Conservation (phyloP, 2,113 vertebrate genomes). For the Brachyhypopomus occidentalis region DNA sequence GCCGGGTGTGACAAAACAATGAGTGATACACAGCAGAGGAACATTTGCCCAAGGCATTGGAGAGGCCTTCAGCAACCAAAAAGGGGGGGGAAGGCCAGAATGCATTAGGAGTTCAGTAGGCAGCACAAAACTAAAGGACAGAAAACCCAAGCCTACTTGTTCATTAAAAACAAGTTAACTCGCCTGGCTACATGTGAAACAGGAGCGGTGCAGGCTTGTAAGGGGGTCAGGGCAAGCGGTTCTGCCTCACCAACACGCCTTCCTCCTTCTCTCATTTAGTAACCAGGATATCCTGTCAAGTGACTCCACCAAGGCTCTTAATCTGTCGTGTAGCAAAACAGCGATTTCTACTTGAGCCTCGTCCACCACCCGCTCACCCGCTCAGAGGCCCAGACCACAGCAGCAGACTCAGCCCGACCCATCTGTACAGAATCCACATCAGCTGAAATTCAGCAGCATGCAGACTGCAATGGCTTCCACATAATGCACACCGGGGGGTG, state of each 20-base stretch:
- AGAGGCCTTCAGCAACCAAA: not conserved
- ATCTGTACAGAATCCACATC: not conserved
- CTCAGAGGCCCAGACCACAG: not conserved
- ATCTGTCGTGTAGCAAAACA: conserved; percentile 32
- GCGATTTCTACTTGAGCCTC: conserved; percentile 37
- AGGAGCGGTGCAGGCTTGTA: not conserved
- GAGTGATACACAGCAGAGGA: conserved; percentile 13
- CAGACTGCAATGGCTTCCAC: too few species aligned
- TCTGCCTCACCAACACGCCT: conserved; percentile 41
- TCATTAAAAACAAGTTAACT: not conserved
- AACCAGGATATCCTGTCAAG: conserved; percentile 79
- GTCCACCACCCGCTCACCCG: conserved; percentile 15
- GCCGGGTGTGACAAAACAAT: not conserved
- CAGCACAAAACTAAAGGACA: not conserved
- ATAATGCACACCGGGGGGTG: not conserved
- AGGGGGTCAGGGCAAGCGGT: not conserved
- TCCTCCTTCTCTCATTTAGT: conserved; percentile 37
- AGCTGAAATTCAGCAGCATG: not conserved
- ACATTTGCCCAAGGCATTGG: not conserved
- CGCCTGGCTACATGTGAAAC: not conserved
- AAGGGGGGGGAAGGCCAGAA: not conserved
- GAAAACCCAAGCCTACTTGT: too few species aligned
- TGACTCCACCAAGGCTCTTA: conserved; percentile 44
- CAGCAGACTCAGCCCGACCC: not conserved
- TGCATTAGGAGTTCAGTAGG: not conserved